These are phyloP conservation scores for Papilio polytes DNA, from an alignment of 1,140 invertebrate species.

Conservation along the genomic window DNA sequence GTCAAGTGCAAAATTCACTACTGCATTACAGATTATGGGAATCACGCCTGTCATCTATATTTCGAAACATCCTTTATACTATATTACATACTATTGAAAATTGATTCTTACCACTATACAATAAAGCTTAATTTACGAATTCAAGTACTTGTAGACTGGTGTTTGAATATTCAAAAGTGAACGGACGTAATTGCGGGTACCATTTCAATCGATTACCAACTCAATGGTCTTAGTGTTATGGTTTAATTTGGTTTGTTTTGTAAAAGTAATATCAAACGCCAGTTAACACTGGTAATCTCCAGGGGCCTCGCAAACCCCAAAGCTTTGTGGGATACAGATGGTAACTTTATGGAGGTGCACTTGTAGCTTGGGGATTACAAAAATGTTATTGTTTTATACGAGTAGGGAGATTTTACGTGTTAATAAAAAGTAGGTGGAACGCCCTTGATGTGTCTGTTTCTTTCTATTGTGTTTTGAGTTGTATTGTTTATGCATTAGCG, in stretches of 20 bases:
- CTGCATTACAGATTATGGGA: constrained; percentile 76
- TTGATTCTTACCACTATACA: constrained; percentile 6
- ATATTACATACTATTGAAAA: constrained; percentile 26
- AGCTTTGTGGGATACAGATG: constrained; percentile 73
- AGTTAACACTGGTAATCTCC: constrained; percentile 70
- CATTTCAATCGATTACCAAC: constrained; percentile 40
- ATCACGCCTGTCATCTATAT: constrained; percentile 63
- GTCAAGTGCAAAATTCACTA: constrained; percentile 79
- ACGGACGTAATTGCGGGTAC: constrained; percentile 46
- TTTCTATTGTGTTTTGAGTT: constrained; percentile 60
- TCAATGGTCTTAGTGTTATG: constrained; percentile 33
- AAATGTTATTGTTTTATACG: constrained; percentile 76
- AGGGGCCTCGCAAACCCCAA: constrained; percentile 63
- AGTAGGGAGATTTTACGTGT: constrained; percentile 68
- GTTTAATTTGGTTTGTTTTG: constrained; percentile 40
- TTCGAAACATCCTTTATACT: constrained; percentile 47
- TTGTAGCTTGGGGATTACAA: constrained; percentile 75
- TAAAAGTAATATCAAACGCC: constrained; percentile 62
- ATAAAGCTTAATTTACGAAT: constrained; percentile 44
- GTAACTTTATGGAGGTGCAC: constrained; percentile 76
- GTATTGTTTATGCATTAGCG: constrained; percentile 43
- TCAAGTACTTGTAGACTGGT: neutral
- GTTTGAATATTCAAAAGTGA: constrained; percentile 19
- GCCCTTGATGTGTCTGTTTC: constrained; percentile 29
- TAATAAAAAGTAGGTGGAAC: constrained; percentile 75